Base-by-base conservation (phyloP, 2,113 vertebrate species). In the Forbesichthys papilliferus region DNA sequence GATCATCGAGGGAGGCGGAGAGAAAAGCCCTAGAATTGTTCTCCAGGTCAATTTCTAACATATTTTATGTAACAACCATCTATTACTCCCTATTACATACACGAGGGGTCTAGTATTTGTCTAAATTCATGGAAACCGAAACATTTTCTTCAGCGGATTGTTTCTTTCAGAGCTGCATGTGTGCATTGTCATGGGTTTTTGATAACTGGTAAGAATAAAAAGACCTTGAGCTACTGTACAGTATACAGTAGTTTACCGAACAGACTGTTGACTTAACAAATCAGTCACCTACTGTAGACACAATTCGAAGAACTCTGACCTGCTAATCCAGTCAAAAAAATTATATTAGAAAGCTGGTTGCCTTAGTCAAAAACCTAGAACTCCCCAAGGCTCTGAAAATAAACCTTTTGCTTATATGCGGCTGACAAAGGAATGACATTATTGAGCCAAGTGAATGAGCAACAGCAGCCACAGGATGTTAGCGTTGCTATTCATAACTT, bases 391-490 rank as follows among this genome's bases (percentile, higher is more conserved):
- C 83, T 75, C 83, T 83, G 77, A 80, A 89, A 89, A 87, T 83
- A 90, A 89, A 88, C 79, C 79, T 88, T 86, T 85, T 83, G 78
- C 84, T 89, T 86, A 84, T 88, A 87, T 83, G 87, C 86, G 88
- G 82, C 87, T 84, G 76, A 85, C 81, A 71, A 74, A 85, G 87
- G 87, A 86, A 88, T 87, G 83, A 78, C 79, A 86, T 85, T 81
- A 85, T 78, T 79, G 83, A 85, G 88, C 82, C 84, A 87, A 85
- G 79, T 68, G 78, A 84, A 87, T 85, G 85, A 87, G 85, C 81
- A 86, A 87, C 79, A 85, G 79, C 88, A 86, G 86, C 86, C 85
- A 87, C 89, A 91, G 86, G 87, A 90, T 88, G 89, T 89, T 86
- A 87, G 72, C 73, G 78, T 86, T 84, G 77, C 87, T 89, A 88